Conservation (phyloP, 2,113 vertebrate genomes). For the Laticauda colubrina region DNA sequence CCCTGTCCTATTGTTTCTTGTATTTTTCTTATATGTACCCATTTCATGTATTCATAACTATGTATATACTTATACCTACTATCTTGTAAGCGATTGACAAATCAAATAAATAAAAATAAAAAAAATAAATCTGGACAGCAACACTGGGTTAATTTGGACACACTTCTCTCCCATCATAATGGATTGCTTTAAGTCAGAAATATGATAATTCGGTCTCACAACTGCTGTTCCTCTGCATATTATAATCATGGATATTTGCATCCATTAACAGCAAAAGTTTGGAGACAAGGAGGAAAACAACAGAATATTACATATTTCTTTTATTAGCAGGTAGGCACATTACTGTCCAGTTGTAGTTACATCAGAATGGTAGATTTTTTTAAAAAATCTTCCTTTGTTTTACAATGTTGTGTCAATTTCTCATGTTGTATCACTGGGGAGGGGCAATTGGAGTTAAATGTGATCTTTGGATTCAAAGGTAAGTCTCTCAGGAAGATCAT, state of each 20-base stretch:
- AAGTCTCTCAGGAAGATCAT: not conserved
- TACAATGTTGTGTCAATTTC: not conserved
- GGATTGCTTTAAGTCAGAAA: not conserved
- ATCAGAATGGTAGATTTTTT: not conserved
- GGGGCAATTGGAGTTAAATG: not conserved
- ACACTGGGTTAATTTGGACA: not conserved
- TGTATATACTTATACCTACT: no score
- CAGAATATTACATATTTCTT: not conserved
- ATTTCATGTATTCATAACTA: no score
- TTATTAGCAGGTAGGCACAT: not conserved
- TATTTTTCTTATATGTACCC: no score
- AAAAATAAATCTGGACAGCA: not conserved
- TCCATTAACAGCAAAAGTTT: not conserved
- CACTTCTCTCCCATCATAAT: not conserved
- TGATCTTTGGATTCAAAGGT: not conserved
- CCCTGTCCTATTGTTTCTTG: no score
- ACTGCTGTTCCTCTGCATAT: not conserved
- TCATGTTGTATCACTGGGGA: not conserved
- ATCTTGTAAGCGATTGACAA: no score
- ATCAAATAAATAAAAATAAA: no score
- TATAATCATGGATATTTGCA: not conserved
- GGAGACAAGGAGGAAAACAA: not conserved
- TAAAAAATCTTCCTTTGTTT: not conserved
- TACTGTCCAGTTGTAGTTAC: not conserved
- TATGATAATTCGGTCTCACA: not conserved